These are phyloP conservation scores for Oncorhynchus gorbuscha DNA, from an alignment of 2,113 vertebrate genomes.

Conservation along the genomic window DNA sequence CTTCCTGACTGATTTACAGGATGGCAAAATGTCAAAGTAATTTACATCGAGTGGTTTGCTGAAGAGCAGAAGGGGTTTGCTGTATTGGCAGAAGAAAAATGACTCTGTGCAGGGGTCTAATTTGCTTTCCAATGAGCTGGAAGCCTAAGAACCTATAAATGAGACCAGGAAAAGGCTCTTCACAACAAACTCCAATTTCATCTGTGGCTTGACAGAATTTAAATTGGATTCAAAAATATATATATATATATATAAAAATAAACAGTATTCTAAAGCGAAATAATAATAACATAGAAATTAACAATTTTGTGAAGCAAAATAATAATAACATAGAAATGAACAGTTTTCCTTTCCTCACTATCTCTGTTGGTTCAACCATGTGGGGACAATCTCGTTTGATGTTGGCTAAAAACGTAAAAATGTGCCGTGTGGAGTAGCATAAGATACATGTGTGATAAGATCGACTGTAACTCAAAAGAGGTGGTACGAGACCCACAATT, in stretches of 20 bases:
- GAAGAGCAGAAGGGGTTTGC: slow-evolving; percentile 18
- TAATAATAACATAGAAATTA: too few species aligned
- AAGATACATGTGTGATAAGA: too few species aligned
- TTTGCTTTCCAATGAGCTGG: slow-evolving; percentile 41
- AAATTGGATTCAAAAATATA: slow-evolving; percentile 61
- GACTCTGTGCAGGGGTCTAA: slow-evolving; percentile 25
- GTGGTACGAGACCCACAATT: too few species aligned
- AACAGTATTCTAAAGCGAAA: slow-evolving; percentile 41
- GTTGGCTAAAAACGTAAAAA: background rate
- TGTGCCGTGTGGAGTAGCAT: too few species aligned
- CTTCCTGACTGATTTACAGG: slow-evolving; percentile 8
- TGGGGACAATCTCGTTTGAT: slow-evolving; percentile 33
- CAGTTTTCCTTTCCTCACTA: slow-evolving; percentile 22
- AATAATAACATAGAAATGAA: too few species aligned
- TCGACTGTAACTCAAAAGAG: too few species aligned
- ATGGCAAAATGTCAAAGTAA: background rate
- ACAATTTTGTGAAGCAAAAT: too few species aligned
- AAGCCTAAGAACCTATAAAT: slow-evolving; percentile 42
- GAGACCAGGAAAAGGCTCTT: slow-evolving; percentile 32
- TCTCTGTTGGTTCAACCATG: slow-evolving; percentile 40
- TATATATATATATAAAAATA: slow-evolving; percentile 43
- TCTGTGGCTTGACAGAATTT: slow-evolving; percentile 61
- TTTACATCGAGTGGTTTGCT: slow-evolving; percentile 24
- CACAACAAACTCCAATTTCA: slow-evolving; percentile 58
- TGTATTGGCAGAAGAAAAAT: slow-evolving; percentile 26